Evolutionary conservation across 1,140 invertebrate species (phyloP).

Genomic region (Proctacanthus coquilletti): DNA sequence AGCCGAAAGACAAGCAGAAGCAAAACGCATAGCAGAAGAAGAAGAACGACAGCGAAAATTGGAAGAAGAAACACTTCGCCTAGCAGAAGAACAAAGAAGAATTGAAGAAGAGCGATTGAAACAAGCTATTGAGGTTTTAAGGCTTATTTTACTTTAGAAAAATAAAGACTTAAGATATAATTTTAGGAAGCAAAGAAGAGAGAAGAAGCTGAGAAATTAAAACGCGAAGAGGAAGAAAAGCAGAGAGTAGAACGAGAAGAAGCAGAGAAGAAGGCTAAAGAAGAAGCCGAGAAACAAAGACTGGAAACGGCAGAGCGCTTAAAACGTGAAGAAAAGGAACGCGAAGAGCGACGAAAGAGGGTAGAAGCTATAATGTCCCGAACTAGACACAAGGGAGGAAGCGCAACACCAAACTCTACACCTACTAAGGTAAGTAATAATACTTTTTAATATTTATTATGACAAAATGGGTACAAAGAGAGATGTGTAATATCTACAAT

Average conservation of each 20-base stretch:
- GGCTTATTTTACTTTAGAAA: conserved; percentile 1
- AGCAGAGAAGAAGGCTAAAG: conserved; percentile 53
- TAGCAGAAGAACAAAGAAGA: conserved; percentile 51
- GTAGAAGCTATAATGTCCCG: conserved; percentile 73
- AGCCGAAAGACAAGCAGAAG: conserved; percentile 54
- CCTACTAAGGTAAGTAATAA: conserved; percentile 24
- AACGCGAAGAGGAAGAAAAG: conserved; percentile 47
- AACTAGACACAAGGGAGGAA: conserved; percentile 48
- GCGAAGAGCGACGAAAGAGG: conserved; percentile 55
- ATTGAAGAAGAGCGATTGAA: conserved; percentile 58
- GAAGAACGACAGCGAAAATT: conserved; percentile 63
- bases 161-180: not conserved
- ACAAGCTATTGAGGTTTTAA: conserved; percentile 46
- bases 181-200: conserved; percentile 39
- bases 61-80: conserved; percentile 56
- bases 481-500: too few species aligned
- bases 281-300: conserved; percentile 63
- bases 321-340: conserved; percentile 64
- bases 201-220: conserved; percentile 46
- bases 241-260: conserved; percentile 60
- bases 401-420: conserved; percentile 33
- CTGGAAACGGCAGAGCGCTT: conserved; percentile 56
- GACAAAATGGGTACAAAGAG: too few species aligned
- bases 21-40: conserved; percentile 63
- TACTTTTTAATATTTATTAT: too few species aligned